A percentile compares a stretch with the other conserved stretches of the same genome.
Evolutionary conservation across 2,113 vertebrate genomes (phyloP).

Genomic region (Nothobranchius kuhntae): DNA sequence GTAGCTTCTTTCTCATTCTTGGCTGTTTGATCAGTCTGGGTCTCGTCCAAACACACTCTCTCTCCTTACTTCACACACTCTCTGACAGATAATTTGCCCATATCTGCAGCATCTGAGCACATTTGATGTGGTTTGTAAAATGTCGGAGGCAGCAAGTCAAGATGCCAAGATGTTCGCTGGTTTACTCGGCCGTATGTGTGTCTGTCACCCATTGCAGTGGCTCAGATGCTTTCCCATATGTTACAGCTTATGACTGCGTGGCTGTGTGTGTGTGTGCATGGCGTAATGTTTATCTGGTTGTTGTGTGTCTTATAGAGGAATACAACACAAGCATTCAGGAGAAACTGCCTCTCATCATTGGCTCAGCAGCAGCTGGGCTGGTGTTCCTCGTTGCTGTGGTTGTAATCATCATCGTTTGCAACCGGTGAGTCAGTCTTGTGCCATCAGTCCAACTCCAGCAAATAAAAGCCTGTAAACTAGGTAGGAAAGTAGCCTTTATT

Average conservation of each 20-base stretch:
- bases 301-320: slow-evolving; percentile 80
- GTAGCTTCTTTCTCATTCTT: slow-evolving; percentile 51
- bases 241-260: slow-evolving; percentile 50
- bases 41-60: slow-evolving; percentile 64
- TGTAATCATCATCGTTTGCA: slow-evolving; percentile 93
- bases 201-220: slow-evolving; percentile 66
- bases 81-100: slow-evolving; percentile 70
- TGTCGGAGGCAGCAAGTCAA: slow-evolving; percentile 33
- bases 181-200: slow-evolving; percentile 70
- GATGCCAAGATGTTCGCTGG: slow-evolving; percentile 60
- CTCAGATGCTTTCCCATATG: slow-evolving; percentile 75
- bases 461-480: slow-evolving; percentile 17
- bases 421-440: slow-evolving; percentile 83
- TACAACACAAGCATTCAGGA: slow-evolving; percentile 98
- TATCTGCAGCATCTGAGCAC: slow-evolving; percentile 59
- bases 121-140: slow-evolving; percentile 55
- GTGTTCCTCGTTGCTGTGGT: slow-evolving; percentile 97
- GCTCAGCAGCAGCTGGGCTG: slow-evolving; percentile 90
- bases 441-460: slow-evolving; percentile 7
- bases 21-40: slow-evolving; percentile 52
- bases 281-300: slow-evolving; percentile 24
- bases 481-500: too few species aligned
- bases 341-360: slow-evolving; percentile 96
- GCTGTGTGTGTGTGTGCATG: slow-evolving; percentile 5
- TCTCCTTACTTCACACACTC: slow-evolving; percentile 56